Conservation (phyloP, 2,113 vertebrate species). For the Brachypodius melanocephalos region DNA sequence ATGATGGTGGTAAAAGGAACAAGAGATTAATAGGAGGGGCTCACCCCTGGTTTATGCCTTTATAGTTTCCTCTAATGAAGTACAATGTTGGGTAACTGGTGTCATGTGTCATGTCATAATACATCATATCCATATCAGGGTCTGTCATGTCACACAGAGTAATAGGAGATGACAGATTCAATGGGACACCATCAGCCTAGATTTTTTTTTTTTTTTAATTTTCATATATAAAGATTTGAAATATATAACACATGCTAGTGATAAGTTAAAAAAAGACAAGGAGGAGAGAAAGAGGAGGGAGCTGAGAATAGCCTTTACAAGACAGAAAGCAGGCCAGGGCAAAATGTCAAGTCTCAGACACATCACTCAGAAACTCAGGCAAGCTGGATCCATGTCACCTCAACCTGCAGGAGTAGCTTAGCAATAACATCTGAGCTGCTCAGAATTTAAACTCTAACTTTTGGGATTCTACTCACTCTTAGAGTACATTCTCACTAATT, state of each 20-base stretch:
- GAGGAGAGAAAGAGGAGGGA: neutral
- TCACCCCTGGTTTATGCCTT: neutral
- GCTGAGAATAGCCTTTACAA: neutral
- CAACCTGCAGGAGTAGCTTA: neutral
- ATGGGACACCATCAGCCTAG: slow-evolving; percentile 17
- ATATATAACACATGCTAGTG: neutral
- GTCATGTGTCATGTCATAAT: slow-evolving; percentile 64
- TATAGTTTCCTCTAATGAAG: slow-evolving; percentile 60
- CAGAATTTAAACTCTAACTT: neutral
- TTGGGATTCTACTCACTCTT: neutral
- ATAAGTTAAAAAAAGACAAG: neutral
- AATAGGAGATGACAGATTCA: slow-evolving; percentile 60
- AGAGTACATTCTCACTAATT: neutral
- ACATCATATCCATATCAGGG: slow-evolving; percentile 28
- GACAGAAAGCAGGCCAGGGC: neutral
- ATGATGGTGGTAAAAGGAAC: slow-evolving; percentile 24
- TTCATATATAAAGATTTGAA: neutral
- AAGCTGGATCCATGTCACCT: neutral
- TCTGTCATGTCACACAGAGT: slow-evolving; percentile 46
- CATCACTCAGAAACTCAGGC: neutral
- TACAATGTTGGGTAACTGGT: slow-evolving; percentile 58
- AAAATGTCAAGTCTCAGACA: neutral
- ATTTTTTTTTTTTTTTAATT: neutral
- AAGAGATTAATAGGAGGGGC: slow-evolving; percentile 20
- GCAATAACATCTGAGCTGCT: neutral